phyloP scores from a whole-genome alignment of 2,113 vertebrate genomes.

The Plecotus auritus region DNA sequence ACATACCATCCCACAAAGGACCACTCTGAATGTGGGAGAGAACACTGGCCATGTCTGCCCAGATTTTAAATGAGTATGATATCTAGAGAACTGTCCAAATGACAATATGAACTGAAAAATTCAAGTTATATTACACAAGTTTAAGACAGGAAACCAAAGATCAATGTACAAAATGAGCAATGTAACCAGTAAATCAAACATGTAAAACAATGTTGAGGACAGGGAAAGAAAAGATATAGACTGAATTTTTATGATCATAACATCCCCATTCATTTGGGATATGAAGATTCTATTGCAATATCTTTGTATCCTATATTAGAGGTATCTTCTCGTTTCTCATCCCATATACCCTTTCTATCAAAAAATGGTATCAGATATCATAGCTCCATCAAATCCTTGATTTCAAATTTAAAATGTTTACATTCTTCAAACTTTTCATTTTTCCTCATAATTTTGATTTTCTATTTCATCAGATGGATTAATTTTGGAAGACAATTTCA shows the following conservation, averaged over 20 bases:
- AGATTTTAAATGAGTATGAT: background rate
- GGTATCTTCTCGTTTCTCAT: background rate
- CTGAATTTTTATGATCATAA: background rate
- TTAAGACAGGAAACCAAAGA: background rate
- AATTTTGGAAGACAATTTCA: slow-evolving; percentile 34
- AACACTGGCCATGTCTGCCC: background rate
- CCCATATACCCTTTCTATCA: background rate
- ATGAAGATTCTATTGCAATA: background rate
- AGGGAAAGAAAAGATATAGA: background rate
- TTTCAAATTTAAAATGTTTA: slow-evolving; percentile 22
- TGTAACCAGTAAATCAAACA: background rate
- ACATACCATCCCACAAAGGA: background rate
- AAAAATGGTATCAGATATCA: slow-evolving; percentile 3
- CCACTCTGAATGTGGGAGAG: background rate
- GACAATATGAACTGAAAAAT: slow-evolving; percentile 14
- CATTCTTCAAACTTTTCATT: slow-evolving; percentile 29
- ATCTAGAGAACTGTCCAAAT: slow-evolving; percentile 33
- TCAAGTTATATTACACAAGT: background rate
- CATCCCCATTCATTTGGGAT: background rate
- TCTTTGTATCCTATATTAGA: background rate
- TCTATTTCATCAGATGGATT: slow-evolving; percentile 32
- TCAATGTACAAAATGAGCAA: background rate
- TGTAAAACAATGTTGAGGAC: background rate
- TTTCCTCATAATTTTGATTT: slow-evolving; percentile 31
- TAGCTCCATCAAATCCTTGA: background rate